Conservation (phyloP, 2,888 invertebrate genomes). For the Drosophila ezoana region DNA sequence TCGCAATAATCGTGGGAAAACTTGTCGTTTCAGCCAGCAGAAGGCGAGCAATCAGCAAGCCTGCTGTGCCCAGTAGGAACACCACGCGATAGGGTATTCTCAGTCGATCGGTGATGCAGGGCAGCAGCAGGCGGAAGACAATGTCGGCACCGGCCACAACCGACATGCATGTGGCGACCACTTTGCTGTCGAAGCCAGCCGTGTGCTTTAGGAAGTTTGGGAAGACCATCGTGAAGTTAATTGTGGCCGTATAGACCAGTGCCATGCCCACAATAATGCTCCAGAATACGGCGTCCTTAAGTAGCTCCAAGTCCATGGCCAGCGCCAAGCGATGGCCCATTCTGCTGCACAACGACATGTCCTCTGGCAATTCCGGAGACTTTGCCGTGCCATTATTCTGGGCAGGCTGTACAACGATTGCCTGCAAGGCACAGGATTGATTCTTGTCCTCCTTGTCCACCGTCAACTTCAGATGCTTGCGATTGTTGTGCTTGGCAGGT, state of each 20-base stretch:
- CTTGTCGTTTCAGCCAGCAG: slow-evolving; percentile 87
- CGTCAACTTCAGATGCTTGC: slow-evolving; percentile 74
- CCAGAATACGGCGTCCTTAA: slow-evolving; percentile 88
- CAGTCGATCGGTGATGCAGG: slow-evolving; percentile 88
- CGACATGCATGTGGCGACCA: slow-evolving; percentile 90
- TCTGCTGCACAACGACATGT: slow-evolving; percentile 62
- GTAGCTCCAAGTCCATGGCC: slow-evolving; percentile 88
- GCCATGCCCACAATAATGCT: slow-evolving; percentile 89
- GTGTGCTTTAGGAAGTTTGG: slow-evolving; percentile 87
- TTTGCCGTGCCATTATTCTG: slow-evolving; percentile 7
- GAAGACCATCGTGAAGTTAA: slow-evolving; percentile 90
- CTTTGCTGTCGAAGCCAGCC: slow-evolving; percentile 84
- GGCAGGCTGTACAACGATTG: slow-evolving; percentile 46
- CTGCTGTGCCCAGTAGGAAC: slow-evolving; percentile 87
- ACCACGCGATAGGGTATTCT: slow-evolving; percentile 88
- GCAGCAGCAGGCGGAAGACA: slow-evolving; percentile 88
- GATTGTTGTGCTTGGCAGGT: slow-evolving; percentile 74
- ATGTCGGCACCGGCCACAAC: slow-evolving; percentile 89
- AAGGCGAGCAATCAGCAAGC: slow-evolving; percentile 86
- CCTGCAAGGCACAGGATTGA: slow-evolving; percentile 34
- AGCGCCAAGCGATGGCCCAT: slow-evolving; percentile 82
- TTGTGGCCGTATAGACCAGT: slow-evolving; percentile 88
- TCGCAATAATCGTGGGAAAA: slow-evolving; percentile 85
- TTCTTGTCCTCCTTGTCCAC: slow-evolving; percentile 62
- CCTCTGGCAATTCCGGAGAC: not conserved